These are phyloP conservation scores for Malthinus seriepunctatus DNA, from an alignment of 2,888 invertebrate genomes.

Conservation along the genomic window DNA sequence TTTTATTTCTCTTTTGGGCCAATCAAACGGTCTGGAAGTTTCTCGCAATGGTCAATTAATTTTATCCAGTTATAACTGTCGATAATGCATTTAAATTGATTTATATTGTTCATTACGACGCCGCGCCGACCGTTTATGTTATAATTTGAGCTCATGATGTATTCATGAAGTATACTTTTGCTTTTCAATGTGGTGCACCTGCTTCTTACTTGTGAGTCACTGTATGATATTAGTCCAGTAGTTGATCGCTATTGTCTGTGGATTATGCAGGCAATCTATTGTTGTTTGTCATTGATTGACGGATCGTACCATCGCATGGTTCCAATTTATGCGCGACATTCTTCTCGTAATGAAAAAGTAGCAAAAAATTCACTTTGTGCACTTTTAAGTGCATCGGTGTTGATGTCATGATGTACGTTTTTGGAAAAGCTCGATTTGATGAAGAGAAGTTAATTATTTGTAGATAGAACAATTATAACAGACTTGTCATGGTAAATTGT, in stretches of 20 bases:
- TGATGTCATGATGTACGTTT: too few relatives aligned
- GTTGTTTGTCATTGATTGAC: constrained; percentile 25
- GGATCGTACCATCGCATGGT: not conserved
- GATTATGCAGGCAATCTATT: constrained; percentile 31
- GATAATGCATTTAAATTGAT: too few relatives aligned
- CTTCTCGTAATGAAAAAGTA: not conserved
- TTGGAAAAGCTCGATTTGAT: too few relatives aligned
- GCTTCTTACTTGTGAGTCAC: constrained; percentile 18
- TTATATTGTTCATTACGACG: too few relatives aligned
- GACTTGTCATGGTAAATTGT: too few relatives aligned
- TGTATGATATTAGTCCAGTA: constrained; percentile 19
- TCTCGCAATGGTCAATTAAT: too few relatives aligned
- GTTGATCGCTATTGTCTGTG: constrained; percentile 27
- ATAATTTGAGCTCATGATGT: not conserved
- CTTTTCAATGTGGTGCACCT: constrained; percentile 26
- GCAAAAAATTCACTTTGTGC: not conserved
- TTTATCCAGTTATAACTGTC: too few relatives aligned
- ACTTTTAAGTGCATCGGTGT: too few relatives aligned
- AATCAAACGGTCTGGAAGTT: too few relatives aligned
- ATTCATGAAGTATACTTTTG: constrained; percentile 25
- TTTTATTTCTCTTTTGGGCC: too few relatives aligned
- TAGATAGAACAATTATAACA: not conserved
- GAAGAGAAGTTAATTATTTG: too few relatives aligned
- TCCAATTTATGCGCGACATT: constrained; percentile 1
- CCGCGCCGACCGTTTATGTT: too few relatives aligned